These are phyloP conservation scores for Nestor notabilis DNA, from an alignment of 2,113 vertebrate genomes.

Conservation along the genomic window DNA sequence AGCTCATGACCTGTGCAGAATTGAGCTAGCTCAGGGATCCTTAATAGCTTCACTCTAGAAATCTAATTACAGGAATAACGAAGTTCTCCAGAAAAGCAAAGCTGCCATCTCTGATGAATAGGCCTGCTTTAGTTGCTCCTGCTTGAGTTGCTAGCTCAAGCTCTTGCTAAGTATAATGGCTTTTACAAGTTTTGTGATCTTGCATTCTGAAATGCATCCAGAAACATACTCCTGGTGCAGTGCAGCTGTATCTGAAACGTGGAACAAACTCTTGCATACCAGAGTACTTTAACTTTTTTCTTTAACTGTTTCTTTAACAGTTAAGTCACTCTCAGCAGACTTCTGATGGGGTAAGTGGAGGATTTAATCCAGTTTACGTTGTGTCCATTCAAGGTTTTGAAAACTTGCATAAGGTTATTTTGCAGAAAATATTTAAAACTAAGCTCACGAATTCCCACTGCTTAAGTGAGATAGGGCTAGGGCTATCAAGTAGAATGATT, in stretches of 20 bases:
- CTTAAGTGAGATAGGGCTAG: not conserved
- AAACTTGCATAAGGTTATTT: not conserved
- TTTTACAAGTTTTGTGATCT: not conserved
- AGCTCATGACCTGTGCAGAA: not conserved
- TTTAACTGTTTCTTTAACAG: not conserved
- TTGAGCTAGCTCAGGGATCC: not conserved
- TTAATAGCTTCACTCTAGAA: not conserved
- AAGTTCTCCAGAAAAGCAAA: not conserved
- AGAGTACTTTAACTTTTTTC: not conserved
- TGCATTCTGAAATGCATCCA: not conserved
- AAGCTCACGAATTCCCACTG: not conserved
- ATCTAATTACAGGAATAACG: slow-evolving; percentile 23
- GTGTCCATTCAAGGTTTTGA: not conserved
- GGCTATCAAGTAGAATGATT: not conserved
- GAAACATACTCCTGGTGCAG: not conserved
- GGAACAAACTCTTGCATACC: not conserved
- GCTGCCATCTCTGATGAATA: not conserved
- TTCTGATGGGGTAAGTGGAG: not conserved
- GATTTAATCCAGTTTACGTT: not conserved
- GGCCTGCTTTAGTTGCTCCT: not conserved
- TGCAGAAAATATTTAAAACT: not conserved
- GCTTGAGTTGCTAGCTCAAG: not conserved
- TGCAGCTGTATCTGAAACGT: not conserved
- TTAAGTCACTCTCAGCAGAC: not conserved
- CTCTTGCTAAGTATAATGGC: not conserved